These are phyloP conservation scores for Scotopteryx bipunctaria DNA, from an alignment of 2,888 invertebrate species.

Conservation along the genomic window DNA sequence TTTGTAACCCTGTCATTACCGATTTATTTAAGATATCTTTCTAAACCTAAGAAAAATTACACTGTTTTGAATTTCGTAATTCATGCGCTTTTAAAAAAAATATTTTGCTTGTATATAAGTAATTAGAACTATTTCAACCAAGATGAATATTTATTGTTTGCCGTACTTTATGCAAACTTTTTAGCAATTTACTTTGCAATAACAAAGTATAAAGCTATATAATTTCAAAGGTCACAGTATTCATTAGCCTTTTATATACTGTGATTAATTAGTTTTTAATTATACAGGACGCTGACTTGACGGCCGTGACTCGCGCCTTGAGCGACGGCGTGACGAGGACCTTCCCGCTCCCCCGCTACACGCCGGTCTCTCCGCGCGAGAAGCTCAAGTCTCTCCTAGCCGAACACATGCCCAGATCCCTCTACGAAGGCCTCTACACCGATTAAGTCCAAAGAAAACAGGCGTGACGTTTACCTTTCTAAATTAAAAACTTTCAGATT, in stretches of 20 bases:
- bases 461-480: constrained; percentile 2
- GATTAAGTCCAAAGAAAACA: constrained; percentile 54
- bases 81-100: neutral
- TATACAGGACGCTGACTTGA: constrained; percentile 88
- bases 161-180: neutral
- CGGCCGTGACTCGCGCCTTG: constrained; percentile 89
- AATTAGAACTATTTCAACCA: no score
- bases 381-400: constrained; percentile 91
- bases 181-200: constrained; percentile 2
- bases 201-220: constrained; percentile 3
- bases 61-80: neutral
- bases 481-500: constrained; percentile 9
- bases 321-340: constrained; percentile 91
- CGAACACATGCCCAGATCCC: constrained; percentile 90
- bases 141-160: no score
- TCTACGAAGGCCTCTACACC: constrained; percentile 90
- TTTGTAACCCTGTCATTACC: no score
- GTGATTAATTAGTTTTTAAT: constrained; percentile 39
- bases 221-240: constrained; percentile 20
- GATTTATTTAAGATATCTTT: no score
- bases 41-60: no score
- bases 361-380: constrained; percentile 90
- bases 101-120: no score
- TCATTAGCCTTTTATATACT: constrained; percentile 19
- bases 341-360: constrained; percentile 92